Conservation (phyloP, 1,140 invertebrate species). For the silkworm (Bombyx mori) region ASM3026992v2 NC_085118.1:10127001-10127500, state of each 20-base stretch:
- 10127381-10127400: too few species aligned
- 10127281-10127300: constrained; percentile 36
- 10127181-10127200: constrained; percentile 47
- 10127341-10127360: not conserved
- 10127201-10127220: constrained; percentile 47
- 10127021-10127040: constrained; percentile 48
- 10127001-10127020: constrained; percentile 8
- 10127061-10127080: constrained; percentile 43
- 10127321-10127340: not conserved
- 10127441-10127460: too few species aligned
- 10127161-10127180: constrained; percentile 24
- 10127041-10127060: constrained; percentile 26
- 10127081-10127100: constrained; percentile 38
- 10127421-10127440: too few species aligned
- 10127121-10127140: constrained; percentile 33
- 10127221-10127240: constrained; percentile 58
- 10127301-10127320: not conserved
- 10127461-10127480: too few species aligned
- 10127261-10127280: constrained; percentile 40
- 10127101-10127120: constrained; percentile 29
- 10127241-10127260: constrained; percentile 48
- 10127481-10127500: too few species aligned
- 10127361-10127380: too few species aligned
- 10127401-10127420: too few species aligned
- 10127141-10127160: constrained; percentile 25